Conservation (phyloP, 2,888 invertebrate species). For the Rhagium mordax region DNA sequence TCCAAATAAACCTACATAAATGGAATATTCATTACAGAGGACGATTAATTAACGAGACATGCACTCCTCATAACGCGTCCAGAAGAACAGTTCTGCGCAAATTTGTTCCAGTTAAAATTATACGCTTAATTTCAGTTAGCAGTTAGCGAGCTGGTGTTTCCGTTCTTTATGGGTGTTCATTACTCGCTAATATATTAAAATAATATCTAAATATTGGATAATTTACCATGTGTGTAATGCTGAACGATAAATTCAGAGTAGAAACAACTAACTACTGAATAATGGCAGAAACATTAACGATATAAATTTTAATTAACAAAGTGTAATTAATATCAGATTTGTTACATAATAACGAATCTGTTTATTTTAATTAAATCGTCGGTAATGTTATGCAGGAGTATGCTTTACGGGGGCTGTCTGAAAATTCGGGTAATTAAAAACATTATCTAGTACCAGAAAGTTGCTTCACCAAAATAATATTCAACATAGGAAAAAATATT, state of each 20-base stretch:
- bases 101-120: constrained; percentile 42
- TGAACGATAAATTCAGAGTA: constrained; percentile 19
- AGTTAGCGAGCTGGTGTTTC: constrained; percentile 46
- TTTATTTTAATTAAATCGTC: not conserved
- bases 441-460: no score
- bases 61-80: not conserved
- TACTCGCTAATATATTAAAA: constrained; percentile 53
- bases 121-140: constrained; percentile 53
- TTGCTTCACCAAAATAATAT: no score
- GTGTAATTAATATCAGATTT: constrained; percentile 6
- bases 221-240: constrained; percentile 14
- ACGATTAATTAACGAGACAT: not conserved
- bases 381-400: not conserved
- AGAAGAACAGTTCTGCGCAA: not conserved
- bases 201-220: constrained; percentile 41
- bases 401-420: not conserved
- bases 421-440: no score
- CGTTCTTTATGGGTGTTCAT: constrained; percentile 55
- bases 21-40: not conserved
- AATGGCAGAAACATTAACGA: not conserved
- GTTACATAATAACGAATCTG: not conserved
- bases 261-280: constrained; percentile 7
- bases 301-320: constrained; percentile 5
- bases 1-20: not conserved
- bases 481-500: no score